phyloP scores from a whole-genome alignment of 2,113 vertebrate genomes.

The Leucopternis melanops region DNA sequence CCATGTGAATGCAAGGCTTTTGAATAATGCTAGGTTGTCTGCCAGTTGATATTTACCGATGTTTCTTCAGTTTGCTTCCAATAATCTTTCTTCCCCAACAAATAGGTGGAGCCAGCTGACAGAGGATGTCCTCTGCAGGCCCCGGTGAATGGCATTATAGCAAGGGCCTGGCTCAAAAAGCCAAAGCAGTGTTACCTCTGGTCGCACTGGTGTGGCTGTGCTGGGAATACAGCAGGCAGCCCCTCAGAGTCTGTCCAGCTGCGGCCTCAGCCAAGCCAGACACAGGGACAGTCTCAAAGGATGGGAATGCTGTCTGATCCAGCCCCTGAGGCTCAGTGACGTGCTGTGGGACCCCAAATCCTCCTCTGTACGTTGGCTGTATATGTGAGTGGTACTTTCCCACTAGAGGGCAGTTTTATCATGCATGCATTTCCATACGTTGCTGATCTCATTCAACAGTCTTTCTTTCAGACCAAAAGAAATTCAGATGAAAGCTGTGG shows the following conservation, averaged over 20 bases:
- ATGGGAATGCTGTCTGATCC: neutral
- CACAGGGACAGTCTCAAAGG: no score
- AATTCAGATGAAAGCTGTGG: neutral
- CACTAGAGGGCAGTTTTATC: slow-evolving; percentile 35
- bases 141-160: neutral
- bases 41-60: neutral
- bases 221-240: neutral
- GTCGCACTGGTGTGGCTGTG: fast-evolving
- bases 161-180: neutral
- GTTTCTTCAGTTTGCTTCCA: neutral
- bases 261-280: neutral
- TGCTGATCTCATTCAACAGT: neutral
- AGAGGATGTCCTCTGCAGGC: neutral
- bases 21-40: neutral
- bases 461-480: neutral
- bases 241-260: neutral
- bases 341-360: neutral
- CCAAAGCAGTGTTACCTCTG: neutral
- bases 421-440: neutral
- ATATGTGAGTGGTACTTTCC: neutral
- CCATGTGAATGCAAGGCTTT: neutral
- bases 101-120: neutral
- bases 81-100: neutral
- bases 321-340: neutral
- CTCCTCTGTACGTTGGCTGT: fast-evolving